Evolutionary conservation across 1,140 invertebrate species (phyloP), one percentile per base, ranked within the genome.

Genomic region (Nasonia vitripennis): DNA sequence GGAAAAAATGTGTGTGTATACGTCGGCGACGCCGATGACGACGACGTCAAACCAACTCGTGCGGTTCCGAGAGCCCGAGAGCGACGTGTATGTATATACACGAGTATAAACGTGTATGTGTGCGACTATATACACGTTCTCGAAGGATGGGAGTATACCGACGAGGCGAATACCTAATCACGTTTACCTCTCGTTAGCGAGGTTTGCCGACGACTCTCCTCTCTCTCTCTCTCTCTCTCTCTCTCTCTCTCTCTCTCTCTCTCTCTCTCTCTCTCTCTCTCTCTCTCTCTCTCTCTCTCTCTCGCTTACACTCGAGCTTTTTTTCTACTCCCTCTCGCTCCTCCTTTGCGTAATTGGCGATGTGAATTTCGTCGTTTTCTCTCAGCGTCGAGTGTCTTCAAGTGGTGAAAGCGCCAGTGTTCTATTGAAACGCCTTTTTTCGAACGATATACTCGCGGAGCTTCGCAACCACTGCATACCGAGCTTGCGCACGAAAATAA

Each of bases 181-280:
- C 84, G 84, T 85, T 85, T 85, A 77, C 84, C 84, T 77, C 78
- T 85, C 84, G 84, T 85, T 85, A 85, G 78, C 78, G 34, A 81
- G 48, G 71, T 85, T 75, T 81, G 51, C 84, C 68, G 10, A 51
- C 67, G 23, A 81, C 78, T 51, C 55, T 12, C 17, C 17, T 0
- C 5, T 17, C 1, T 5, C 3, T 20, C 73, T 27, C 62, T 85
- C 62, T 80, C 78, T 51, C 55, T 37, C 5, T 37, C 34, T 3
- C 2, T 5, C 78, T 78, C 67, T 31, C 45, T 2, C 5, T 14
- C 79, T 48, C 34, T 3, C 34, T 5, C 78, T 78, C 67, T 31
- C 34, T 3, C 34, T 5, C 51, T 80, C 41, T 81, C 81, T 81
- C 68, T 20, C 27, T 73, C 37, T 27, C 27, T 27, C n/a, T 12